Evolutionary conservation across 2,888 invertebrate genomes (phyloP).

Genomic region (Chaitophorus viminalis): DNA sequence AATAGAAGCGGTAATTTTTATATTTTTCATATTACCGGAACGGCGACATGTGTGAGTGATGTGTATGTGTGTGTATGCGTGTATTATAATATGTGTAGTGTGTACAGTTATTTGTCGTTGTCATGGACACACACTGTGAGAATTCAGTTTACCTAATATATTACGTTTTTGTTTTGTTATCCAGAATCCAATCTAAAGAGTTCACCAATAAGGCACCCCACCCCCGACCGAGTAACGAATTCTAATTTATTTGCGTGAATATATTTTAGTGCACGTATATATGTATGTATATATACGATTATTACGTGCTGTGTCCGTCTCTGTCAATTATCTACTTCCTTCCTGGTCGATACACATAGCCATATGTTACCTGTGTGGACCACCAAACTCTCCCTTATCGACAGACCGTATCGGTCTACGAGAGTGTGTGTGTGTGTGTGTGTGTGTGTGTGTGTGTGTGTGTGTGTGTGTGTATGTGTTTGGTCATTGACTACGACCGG

Average conservation of each 20-base stretch:
- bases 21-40: conserved; percentile 35
- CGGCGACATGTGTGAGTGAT: conserved; percentile 38
- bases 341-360: conserved; percentile 47
- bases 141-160: conserved; percentile 37
- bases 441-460: not conserved
- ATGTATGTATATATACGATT: conserved; percentile 24
- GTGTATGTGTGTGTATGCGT: not conserved
- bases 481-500: conserved; percentile 62
- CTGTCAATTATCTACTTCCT: conserved; percentile 61
- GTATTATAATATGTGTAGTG: conserved; percentile 7
- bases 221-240: conserved; percentile 50
- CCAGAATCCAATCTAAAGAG: conserved; percentile 62
- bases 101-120: conserved; percentile 35
- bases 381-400: conserved; percentile 62
- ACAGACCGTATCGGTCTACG: conserved; percentile 58
- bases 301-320: conserved; percentile 36
- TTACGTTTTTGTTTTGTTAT: conserved; percentile 33
- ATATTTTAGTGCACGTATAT: conserved; percentile 20
- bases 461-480: conserved; percentile 10
- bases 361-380: conserved; percentile 61
- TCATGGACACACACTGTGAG: conserved; percentile 59
- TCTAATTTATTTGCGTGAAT: conserved; percentile 62
- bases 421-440: not conserved
- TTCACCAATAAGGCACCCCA: conserved; percentile 54
- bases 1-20: conserved; percentile 39